Percentiles rank a stretch among this genome's conserved stretches.
Conservation (phyloP, 2,113 vertebrate species). For the Takifugu bimaculatus region DNA sequence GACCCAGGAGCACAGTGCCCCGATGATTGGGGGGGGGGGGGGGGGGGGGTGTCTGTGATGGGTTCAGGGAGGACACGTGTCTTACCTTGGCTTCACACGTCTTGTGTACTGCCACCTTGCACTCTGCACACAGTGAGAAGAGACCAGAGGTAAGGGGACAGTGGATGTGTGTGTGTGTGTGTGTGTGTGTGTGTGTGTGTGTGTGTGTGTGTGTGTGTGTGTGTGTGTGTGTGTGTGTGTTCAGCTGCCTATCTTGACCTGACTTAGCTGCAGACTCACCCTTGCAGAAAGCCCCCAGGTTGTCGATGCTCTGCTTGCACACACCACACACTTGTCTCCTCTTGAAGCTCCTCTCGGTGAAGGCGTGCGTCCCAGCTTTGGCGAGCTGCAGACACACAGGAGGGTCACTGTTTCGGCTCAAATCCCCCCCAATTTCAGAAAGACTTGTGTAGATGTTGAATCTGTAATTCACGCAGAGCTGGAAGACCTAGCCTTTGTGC, state of each 20-base stretch:
- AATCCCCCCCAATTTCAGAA: too few relatives aligned
- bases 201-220: background rate
- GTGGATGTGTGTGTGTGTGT: conserved; percentile 3
- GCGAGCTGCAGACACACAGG: conserved; percentile 40
- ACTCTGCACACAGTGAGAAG: conserved; percentile 48
- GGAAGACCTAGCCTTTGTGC: too few relatives aligned
- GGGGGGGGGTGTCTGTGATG: background rate
- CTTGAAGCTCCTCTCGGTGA: conserved; percentile 58
- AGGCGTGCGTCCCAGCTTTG: conserved; percentile 45
- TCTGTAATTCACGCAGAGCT: too few relatives aligned
- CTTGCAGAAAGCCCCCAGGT: conserved; percentile 53
- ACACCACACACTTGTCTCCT: conserved; percentile 48
- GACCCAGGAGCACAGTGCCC: conserved; percentile 5
- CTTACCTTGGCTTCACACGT: conserved; percentile 62
- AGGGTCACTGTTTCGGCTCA: background rate
- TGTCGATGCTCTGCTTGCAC: conserved; percentile 55
- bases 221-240: conserved; percentile 5
- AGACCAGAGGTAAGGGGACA: background rate
- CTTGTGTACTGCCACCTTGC: conserved; percentile 60
- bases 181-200: background rate
- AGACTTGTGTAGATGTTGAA: too few relatives aligned
- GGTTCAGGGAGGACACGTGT: background rate
- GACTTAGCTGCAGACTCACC: conserved; percentile 48
- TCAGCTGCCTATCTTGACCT: conserved; percentile 10
- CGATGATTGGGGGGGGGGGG: background rate